Percentiles rank a stretch among this genome's conserved stretches.
These are phyloP conservation scores for Plusia festucae DNA, from an alignment of 2,888 invertebrate genomes.

Conservation along the genomic window DNA sequence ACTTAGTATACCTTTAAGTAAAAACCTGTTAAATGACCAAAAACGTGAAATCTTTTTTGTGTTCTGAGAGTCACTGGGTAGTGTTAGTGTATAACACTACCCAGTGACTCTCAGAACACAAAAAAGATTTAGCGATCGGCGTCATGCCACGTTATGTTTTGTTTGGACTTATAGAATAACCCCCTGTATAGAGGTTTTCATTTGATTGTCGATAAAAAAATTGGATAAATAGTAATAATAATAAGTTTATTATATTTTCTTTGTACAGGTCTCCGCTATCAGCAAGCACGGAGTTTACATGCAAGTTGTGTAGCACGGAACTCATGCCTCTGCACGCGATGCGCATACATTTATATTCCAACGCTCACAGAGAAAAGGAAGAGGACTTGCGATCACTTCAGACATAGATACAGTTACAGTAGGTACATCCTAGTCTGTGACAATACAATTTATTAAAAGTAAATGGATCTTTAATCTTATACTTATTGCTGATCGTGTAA, in stretches of 20 bases:
- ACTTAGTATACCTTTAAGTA: no score
- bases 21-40: no score
- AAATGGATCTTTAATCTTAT: neutral
- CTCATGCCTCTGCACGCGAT: conserved; percentile 80
- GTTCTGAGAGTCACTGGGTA: no score
- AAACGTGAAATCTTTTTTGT: no score
- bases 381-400: conserved; percentile 74
- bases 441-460: conserved; percentile 4
- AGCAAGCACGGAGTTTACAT: conserved; percentile 70
- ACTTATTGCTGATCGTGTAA: no score
- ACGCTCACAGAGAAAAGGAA: conserved; percentile 81
- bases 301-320: conserved; percentile 82
- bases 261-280: conserved; percentile 70
- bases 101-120: no score
- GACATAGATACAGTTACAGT: conserved; percentile 56
- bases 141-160: no score
- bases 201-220: no score
- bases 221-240: neutral
- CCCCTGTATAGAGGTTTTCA: no score
- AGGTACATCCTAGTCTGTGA: neutral
- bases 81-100: no score
- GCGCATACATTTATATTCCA: conserved; percentile 86
- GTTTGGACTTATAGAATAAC: no score
- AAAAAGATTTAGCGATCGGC: no score
- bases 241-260: neutral